These are phyloP conservation scores for Mastomys coucha DNA, from an alignment of 2,113 vertebrate genomes.

Conservation along the genomic window DNA sequence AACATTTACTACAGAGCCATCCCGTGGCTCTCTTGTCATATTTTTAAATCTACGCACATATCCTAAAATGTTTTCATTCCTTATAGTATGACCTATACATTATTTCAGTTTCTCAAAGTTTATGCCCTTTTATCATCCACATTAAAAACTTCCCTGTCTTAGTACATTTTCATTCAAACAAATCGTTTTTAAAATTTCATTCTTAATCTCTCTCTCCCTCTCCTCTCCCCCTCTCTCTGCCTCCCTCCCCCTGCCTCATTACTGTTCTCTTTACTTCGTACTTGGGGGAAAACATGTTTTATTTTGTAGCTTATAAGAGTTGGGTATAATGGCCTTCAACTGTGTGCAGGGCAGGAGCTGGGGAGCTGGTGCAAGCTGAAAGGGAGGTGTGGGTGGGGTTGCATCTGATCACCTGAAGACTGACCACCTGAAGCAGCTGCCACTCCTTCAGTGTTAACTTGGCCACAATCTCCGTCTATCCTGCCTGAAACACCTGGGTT, in stretches of 20 bases:
- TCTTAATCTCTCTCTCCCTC: neutral
- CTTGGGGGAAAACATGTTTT: neutral
- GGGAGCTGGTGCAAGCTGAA: rapidly evolving
- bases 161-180: neutral
- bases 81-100: neutral
- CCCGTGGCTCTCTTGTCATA: neutral
- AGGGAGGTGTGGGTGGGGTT: rapidly evolving
- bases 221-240: neutral
- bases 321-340: rapidly evolving
- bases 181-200: neutral
- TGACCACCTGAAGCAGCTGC: neutral
- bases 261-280: neutral
- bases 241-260: neutral
- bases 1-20: neutral
- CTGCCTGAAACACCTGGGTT: too few relatives aligned
- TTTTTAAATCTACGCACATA: neutral
- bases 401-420: neutral
- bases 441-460: rapidly evolving
- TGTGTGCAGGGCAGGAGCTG: neutral
- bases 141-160: neutral
- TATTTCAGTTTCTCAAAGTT: neutral
- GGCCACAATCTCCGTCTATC: rapidly evolving
- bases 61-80: neutral
- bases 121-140: neutral
- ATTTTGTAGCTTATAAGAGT: neutral